Base-by-base conservation (phyloP, 2,888 invertebrate species). In the Caenorhabditis zanzibari region DNA sequence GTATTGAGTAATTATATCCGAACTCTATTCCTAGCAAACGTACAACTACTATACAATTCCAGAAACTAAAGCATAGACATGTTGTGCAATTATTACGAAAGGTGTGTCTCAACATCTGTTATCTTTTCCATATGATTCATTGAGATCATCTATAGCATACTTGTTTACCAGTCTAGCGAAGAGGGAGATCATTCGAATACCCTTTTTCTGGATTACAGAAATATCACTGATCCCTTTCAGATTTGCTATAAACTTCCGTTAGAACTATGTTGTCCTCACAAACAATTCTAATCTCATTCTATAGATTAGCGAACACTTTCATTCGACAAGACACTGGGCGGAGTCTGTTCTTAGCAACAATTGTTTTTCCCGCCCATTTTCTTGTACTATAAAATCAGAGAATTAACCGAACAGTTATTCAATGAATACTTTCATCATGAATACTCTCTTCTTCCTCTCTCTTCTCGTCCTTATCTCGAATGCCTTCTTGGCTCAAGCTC, bases 301-400 rank as follows among this genome's bases (percentile, higher is more conserved):
- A 16, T 47, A n/a, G 63, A 63, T 63, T 26, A 28, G 47, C 14
- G 24, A 24, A 54, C 10, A 10, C 12, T 26, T 16, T 24, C 12
- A 63, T 44, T 26, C 26, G 26, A 47, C 4, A 14, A 2, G n/a
- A 35, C 10, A 44, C 24, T 16, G n/a, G 63, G 63, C 44, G 63
- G 63, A 28, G 63, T 28, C 16, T 9, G 2, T 1, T 1, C 12
- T 35, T 6, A 44, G 24, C 24, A 44, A 63, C 47, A 26, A 12
- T 19, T 41, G 19, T 14, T n/a, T n/a, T n/a, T 9, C 26, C 26
- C 63, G 2, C 44, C 63, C 47, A 16, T 14, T n/a, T 63, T 44
- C n/a, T 24, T 24, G 63, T 26, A 47, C 44, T 63, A 63, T 63
- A 63, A 63, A 63, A 61, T 14, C 12, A n/a, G 26, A 44, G 24